phyloP scores from a whole-genome alignment of 2,888 invertebrate species.

The Metopia argyrocephala region DNA sequence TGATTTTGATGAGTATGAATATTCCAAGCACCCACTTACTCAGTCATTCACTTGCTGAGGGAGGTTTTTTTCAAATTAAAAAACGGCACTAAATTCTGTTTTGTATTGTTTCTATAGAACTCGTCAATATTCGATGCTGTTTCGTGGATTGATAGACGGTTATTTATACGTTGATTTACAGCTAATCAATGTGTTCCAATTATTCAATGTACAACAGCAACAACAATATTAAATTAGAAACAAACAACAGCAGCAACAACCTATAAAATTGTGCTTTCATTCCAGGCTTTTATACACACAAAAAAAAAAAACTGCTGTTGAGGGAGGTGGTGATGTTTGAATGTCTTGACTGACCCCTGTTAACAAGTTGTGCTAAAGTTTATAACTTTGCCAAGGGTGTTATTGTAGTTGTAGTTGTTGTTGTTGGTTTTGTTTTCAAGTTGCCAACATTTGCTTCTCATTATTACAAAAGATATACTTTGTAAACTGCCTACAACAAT shows the following conservation, averaged over 20 bases:
- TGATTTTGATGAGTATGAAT: no score
- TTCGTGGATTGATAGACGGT: slow-evolving; percentile 59
- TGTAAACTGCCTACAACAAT: not conserved
- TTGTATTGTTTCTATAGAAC: slow-evolving; percentile 1
- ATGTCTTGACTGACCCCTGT: slow-evolving; percentile 58
- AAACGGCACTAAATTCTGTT: not conserved
- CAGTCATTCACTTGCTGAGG: slow-evolving; percentile 2
- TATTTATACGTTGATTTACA: slow-evolving; percentile 64
- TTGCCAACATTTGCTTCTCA: slow-evolving; percentile 48
- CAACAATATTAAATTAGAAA: slow-evolving; percentile 20
- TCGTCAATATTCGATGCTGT: slow-evolving; percentile 36
- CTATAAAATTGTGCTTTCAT: no score
- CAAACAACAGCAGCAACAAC: slow-evolving; percentile 15
- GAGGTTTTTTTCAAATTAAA: not conserved
- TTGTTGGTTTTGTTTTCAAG: slow-evolving; percentile 25
- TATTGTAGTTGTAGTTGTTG: not conserved
- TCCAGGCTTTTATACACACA: not conserved
- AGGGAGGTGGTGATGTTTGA: slow-evolving; percentile 51
- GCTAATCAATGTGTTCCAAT: slow-evolving; percentile 68
- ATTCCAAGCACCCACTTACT: not conserved
- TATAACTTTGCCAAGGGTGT: not conserved
- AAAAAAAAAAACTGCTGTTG: not conserved
- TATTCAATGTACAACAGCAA: slow-evolving; percentile 53
- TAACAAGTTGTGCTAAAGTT: slow-evolving; percentile 27
- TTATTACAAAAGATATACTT: not conserved